These are phyloP conservation scores for Pantelozetes paolii DNA, from an alignment of 2,888 invertebrate species.

Conservation along the genomic window DNA sequence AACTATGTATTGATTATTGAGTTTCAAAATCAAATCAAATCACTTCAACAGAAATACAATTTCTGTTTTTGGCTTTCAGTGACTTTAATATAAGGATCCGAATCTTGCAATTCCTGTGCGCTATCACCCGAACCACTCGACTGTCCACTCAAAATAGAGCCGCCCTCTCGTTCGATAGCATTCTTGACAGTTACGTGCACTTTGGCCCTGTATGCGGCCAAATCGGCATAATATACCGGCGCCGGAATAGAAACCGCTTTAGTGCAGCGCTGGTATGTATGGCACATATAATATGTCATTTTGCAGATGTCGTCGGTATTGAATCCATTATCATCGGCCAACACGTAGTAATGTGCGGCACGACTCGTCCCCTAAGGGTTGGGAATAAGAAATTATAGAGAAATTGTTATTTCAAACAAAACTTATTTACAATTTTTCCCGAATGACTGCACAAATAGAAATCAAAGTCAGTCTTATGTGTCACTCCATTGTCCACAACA, in stretches of 20 bases:
- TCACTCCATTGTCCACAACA: slow-evolving; percentile 75
- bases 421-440: slow-evolving; percentile 54
- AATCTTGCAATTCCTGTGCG: not conserved
- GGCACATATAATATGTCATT: slow-evolving; percentile 47
- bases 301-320: slow-evolving; percentile 40
- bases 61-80: not conserved
- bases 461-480: slow-evolving; percentile 77
- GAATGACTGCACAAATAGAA: slow-evolving; percentile 73
- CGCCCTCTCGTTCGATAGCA: not conserved
- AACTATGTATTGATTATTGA: too few relatives aligned
- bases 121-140: not conserved
- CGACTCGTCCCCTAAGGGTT: slow-evolving; percentile 49
- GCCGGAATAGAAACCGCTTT: slow-evolving; percentile 49
- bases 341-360: slow-evolving; percentile 44
- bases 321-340: slow-evolving; percentile 44
- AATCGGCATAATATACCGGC: slow-evolving; percentile 48
- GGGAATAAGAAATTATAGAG: not conserved
- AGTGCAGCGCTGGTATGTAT: slow-evolving; percentile 48
- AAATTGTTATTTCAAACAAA: not conserved
- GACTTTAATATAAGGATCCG: not conserved
- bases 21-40: too few relatives aligned
- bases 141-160: not conserved
- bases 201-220: slow-evolving; percentile 42
- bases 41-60: not conserved
- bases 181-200: not conserved